phyloP scores from a whole-genome alignment of 2,888 invertebrate species.

The Hypercompe scribonia region DNA sequence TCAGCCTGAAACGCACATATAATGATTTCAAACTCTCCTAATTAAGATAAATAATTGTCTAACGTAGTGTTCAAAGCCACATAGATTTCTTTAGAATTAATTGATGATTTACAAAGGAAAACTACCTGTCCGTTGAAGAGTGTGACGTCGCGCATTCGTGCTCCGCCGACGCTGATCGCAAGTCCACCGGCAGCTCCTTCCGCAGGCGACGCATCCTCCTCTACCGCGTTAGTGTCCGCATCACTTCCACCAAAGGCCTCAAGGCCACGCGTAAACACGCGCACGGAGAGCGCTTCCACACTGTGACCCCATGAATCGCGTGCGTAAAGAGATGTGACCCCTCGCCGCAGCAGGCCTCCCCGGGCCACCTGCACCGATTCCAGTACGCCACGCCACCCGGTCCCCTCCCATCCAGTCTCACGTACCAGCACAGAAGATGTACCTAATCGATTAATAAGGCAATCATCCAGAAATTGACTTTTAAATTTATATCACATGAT shows the following conservation, averaged over 20 bases:
- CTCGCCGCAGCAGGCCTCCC: conserved; percentile 65
- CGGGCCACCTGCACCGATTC: conserved; percentile 68
- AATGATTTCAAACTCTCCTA: background rate
- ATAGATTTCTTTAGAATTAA: too few relatives aligned
- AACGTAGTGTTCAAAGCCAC: background rate
- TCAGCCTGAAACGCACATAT: conserved; percentile 57
- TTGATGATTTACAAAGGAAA: background rate
- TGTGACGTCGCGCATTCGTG: conserved; percentile 53
- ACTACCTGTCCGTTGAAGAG: conserved; percentile 58
- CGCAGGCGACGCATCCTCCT: conserved; percentile 24
- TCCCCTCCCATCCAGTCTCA: conserved; percentile 53
- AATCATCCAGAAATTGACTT: too few relatives aligned
- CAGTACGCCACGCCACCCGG: conserved; percentile 58
- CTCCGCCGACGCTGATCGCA: conserved; percentile 63
- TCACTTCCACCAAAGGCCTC: conserved; percentile 51
- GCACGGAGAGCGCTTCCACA: conserved; percentile 51
- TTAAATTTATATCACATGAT: too few relatives aligned
- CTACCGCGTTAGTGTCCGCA: conserved; percentile 20
- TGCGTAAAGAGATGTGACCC: conserved; percentile 58
- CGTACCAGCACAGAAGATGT: conserved; percentile 65
- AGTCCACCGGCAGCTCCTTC: conserved; percentile 61
- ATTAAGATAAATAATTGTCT: background rate
- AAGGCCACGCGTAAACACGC: conserved; percentile 67
- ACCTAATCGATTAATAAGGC: conserved; percentile 28
- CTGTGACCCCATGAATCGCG: conserved; percentile 17